These are phyloP conservation scores for Tapirus terrestris DNA, from an alignment of 2,113 vertebrate species.

Conservation along the genomic window DNA sequence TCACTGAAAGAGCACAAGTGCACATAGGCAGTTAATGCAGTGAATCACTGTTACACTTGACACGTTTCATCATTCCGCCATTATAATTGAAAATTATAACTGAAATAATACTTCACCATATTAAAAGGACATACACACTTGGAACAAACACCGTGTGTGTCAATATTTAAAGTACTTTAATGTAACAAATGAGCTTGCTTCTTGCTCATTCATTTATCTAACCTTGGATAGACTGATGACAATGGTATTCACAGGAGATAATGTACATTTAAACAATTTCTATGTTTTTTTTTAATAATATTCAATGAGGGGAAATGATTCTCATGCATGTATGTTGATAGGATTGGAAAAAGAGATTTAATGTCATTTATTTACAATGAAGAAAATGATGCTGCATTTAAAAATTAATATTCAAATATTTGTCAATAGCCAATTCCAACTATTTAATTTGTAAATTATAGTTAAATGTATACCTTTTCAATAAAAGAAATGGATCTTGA, in stretches of 20 bases:
- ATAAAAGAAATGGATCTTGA: not conserved
- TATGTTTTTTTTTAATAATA: not conserved
- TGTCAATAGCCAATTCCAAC: not conserved
- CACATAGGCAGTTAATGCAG: not conserved
- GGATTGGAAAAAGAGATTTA: not conserved
- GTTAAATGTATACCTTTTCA: not conserved
- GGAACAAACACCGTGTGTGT: not conserved
- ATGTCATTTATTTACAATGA: not conserved
- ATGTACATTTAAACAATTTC: not conserved
- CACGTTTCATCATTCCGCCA: not conserved
- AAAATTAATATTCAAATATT: not conserved
- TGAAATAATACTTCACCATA: not conserved
- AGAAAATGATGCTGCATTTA: not conserved
- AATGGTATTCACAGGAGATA: not conserved
- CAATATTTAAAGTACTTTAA: slow-evolving; percentile 17
- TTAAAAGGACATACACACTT: not conserved
- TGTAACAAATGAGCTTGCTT: not conserved
- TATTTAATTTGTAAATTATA: not conserved
- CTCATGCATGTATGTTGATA: not conserved
- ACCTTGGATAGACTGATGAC: not conserved
- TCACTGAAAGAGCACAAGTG: not conserved
- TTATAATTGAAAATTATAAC: not conserved
- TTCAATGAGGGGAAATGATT: not conserved
- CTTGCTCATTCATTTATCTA: not conserved
- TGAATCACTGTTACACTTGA: not conserved